phyloP scores from a whole-genome alignment of 2,888 invertebrate species.

The Erebia ligea region DNA sequence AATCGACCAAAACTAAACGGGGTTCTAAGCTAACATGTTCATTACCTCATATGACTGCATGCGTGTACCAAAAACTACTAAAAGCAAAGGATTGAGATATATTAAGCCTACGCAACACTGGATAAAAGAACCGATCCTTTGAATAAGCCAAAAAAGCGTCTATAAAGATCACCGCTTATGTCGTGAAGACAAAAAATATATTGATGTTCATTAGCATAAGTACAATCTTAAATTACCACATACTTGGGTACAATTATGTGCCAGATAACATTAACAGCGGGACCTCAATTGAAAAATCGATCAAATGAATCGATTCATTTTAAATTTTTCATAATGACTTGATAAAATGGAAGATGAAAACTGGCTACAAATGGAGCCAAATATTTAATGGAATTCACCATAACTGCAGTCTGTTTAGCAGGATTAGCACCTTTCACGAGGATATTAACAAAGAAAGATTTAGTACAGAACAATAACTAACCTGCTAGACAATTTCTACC shows the following conservation, averaged over 20 bases:
- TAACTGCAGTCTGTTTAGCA: no score
- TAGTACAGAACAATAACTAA: not conserved
- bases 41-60: not conserved
- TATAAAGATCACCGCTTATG: no score
- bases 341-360: not conserved
- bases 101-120: not conserved
- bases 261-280: not conserved
- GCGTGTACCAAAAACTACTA: conserved; percentile 11
- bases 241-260: no score
- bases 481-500: not conserved
- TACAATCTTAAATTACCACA: no score
- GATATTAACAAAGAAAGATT: not conserved
- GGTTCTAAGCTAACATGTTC: not conserved
- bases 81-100: not conserved
- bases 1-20: conserved; percentile 21
- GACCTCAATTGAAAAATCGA: not conserved
- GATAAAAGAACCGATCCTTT: no score
- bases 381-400: not conserved
- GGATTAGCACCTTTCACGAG: not conserved
- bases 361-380: not conserved
- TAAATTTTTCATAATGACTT: not conserved
- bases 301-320: no score
- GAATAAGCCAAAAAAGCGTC: no score
- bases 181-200: no score
- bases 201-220: no score